Base-by-base conservation (phyloP, 2,888 invertebrate species). In the Germaria angustata region DNA sequence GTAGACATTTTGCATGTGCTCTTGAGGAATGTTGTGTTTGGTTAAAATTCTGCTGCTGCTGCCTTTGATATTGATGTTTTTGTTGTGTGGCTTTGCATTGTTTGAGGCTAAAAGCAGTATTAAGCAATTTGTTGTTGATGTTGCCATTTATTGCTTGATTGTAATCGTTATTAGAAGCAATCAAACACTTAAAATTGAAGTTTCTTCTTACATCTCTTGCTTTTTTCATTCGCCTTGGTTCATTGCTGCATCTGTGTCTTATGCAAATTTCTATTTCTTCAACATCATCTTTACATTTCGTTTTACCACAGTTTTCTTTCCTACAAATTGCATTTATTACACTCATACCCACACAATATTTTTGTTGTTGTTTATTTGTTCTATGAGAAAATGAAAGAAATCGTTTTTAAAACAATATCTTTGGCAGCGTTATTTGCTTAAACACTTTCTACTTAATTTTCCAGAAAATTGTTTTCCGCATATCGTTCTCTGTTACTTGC, bases 91-190 rank as follows among this genome's bases (percentile, higher is more conserved):
- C 6, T 9, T 66, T 69, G 20, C 15, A 63, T 46, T 46, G 55
- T 46, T 57, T 44, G 32, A 22, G 75, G 41, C 41, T 71, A 41
- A 65, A 76, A 66, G 61, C 76, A 53, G 49, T 75, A 17, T 55
- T 53, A 13, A n/a, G 44, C 8, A n/a, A 41, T 39, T 2, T 57
- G 17, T 24, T 41, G 28, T 0, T 53, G 34, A 4, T 34, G 15
- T 9, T 46, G 9, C 6, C 28, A 6, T 6, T 36, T 53, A 34
- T 17, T 36, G 46, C 28, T 71, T 17, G 5, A 1, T 41, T 17
- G 41, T 7, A 17, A 44, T 20, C n/a, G 17, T 32, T 57, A 15
- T 46, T 44, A n/a, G 24, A 2, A 44, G 55, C 46, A 61, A 2
- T 6, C 34, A 20, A 11, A 24, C 32, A 57, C 63, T 68, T 73